Evolutionary conservation across 1,140 invertebrate species (phyloP).

Genomic region (Theocolax elegans): DNA sequence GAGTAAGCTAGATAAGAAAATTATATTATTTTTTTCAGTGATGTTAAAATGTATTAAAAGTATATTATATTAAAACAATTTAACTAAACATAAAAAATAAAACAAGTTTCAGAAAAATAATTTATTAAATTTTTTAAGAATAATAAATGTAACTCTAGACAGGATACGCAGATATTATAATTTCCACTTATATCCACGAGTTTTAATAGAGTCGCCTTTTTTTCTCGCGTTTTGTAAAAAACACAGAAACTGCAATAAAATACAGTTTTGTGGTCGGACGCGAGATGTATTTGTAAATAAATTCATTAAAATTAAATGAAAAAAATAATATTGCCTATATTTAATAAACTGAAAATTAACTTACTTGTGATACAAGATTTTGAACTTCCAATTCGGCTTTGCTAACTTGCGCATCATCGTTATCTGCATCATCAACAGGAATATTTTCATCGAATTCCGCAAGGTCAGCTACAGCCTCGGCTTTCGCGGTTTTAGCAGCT

Average conservation of each 20-base stretch:
- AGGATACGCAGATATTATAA: constrained; percentile 32
- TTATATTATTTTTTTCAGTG: not conserved
- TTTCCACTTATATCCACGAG: constrained; percentile 38
- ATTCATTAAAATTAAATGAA: constrained; percentile 1
- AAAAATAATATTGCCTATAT: constrained; percentile 17
- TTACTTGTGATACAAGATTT: constrained; percentile 84
- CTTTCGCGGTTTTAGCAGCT: constrained; percentile 89
- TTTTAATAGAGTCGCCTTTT: constrained; percentile 38
- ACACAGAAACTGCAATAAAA: constrained; percentile 19
- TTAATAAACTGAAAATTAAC: constrained; percentile 19
- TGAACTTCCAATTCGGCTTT: constrained; percentile 88
- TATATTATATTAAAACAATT: not conserved
- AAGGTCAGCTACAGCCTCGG: constrained; percentile 92
- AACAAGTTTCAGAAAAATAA: too few relatives aligned
- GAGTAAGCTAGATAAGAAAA: constrained; percentile 77
- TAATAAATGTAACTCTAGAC: constrained; percentile 31
- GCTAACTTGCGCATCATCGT: constrained; percentile 73
- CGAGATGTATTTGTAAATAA: constrained; percentile 9
- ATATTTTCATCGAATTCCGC: constrained; percentile 98
- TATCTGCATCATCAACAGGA: constrained; percentile 82
- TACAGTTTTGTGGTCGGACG: constrained; percentile 34
- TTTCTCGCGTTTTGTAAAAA: constrained; percentile 28
- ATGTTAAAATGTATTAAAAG: not conserved
- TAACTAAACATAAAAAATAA: not conserved
- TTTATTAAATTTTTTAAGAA: too few relatives aligned